These are phyloP conservation scores for Patella depressa DNA, from an alignment of 2,888 invertebrate species.

Conservation along the genomic window DNA sequence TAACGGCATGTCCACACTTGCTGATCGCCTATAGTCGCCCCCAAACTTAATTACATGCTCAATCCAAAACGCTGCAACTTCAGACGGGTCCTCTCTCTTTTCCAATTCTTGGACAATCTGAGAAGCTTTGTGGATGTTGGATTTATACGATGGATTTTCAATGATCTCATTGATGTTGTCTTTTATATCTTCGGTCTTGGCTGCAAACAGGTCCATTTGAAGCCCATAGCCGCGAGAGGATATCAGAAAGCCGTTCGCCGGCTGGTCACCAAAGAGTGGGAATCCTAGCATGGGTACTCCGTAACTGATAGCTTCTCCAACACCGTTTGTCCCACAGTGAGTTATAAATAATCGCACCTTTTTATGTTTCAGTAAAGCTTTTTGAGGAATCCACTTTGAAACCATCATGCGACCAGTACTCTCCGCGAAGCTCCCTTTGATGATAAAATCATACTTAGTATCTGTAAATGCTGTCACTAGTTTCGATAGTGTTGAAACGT, in stretches of 20 bases:
- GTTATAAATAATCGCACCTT: conserved; percentile 48
- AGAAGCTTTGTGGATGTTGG: conserved; percentile 39
- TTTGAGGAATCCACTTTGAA: conserved; percentile 50
- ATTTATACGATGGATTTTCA: conserved; percentile 30
- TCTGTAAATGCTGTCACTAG: not conserved
- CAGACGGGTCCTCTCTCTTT: conserved; percentile 33
- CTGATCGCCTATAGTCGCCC: conserved; percentile 44
- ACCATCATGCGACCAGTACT: conserved; percentile 21
- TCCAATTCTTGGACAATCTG: conserved; percentile 29
- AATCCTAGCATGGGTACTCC: conserved; percentile 52
- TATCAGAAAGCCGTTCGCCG: conserved; percentile 39
- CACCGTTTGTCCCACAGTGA: conserved; percentile 53
- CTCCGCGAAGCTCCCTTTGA: not conserved
- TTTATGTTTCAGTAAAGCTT: conserved; percentile 48
- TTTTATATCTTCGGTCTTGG: conserved; percentile 34
- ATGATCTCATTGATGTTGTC: conserved; percentile 34
- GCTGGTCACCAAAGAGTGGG: conserved; percentile 46
- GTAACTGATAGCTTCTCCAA: conserved; percentile 51
- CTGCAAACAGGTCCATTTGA: conserved; percentile 30
- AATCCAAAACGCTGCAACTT: conserved; percentile 52
- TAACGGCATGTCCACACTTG: conserved; percentile 43
- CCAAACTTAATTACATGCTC: conserved; percentile 56
- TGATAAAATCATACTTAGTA: not conserved
- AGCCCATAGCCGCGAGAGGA: conserved; percentile 42
- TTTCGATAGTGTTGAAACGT: not conserved